Evolutionary conservation across 2,888 invertebrate genomes (phyloP).

Genomic region (Tenthredo notha): DNA sequence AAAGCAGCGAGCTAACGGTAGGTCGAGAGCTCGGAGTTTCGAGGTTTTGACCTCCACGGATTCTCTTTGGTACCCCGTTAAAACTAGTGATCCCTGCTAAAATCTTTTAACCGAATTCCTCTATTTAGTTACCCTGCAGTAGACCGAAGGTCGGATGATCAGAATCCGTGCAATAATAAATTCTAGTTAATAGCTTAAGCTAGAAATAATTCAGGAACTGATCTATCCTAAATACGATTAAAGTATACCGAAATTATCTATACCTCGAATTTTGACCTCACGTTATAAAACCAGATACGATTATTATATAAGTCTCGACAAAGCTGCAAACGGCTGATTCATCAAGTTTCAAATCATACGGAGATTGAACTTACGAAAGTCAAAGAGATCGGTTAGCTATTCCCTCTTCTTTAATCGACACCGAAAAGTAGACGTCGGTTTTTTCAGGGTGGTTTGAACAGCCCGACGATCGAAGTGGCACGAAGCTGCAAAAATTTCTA

Average conservation of each 20-base stretch:
- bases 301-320: neutral
- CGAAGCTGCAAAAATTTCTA: neutral
- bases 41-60: slow-evolving; percentile 26
- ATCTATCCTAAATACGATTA: neutral
- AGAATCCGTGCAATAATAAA: neutral
- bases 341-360: neutral
- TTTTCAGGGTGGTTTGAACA: neutral
- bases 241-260: neutral
- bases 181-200: slow-evolving; percentile 1
- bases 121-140: neutral
- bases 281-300: neutral
- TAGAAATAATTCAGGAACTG: neutral
- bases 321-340: neutral
- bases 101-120: slow-evolving; percentile 45
- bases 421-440: neutral
- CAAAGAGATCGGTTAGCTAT: slow-evolving; percentile 16
- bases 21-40: slow-evolving; percentile 40
- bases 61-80: slow-evolving; percentile 37
- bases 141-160: neutral
- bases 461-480: neutral
- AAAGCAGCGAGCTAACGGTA: slow-evolving; percentile 42
- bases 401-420: neutral
- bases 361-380: slow-evolving; percentile 16
- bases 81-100: slow-evolving; percentile 43
- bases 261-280: neutral